A percentile compares a stretch with the other conserved stretches of the same genome.
Conservation (phyloP, 2,797 vertebrate genomes). For the Melanotaenia trifasciata region DNA sequence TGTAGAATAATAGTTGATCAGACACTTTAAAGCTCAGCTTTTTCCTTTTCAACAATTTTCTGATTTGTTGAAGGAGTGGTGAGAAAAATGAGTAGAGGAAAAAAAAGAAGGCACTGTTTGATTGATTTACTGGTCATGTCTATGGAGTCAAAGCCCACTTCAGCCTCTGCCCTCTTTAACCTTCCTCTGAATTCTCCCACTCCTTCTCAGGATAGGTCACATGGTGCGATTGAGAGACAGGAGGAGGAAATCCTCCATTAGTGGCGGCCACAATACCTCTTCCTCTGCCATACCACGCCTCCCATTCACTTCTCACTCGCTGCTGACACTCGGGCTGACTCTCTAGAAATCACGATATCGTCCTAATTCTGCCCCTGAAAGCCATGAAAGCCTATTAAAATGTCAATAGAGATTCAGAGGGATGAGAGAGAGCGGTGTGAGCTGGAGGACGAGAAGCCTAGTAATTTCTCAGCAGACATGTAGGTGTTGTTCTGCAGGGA, state of each 20-base stretch:
- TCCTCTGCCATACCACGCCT: slow-evolving; percentile 66
- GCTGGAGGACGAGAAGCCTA: background rate
- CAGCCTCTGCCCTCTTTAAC: slow-evolving; percentile 33
- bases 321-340: slow-evolving; percentile 36
- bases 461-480: slow-evolving; percentile 3
- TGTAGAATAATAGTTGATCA: background rate
- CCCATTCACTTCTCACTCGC: slow-evolving; percentile 67
- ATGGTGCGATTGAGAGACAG: slow-evolving; percentile 62
- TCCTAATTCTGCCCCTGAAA: slow-evolving; percentile 54
- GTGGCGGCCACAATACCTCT: slow-evolving; percentile 68
- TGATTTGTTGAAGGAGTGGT: slow-evolving; percentile 6
- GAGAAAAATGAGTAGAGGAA: slow-evolving; percentile 22
- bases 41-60: background rate
- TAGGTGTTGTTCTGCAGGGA: slow-evolving; percentile 49
- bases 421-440: slow-evolving; percentile 33
- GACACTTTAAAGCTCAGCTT: background rate
- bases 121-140: slow-evolving; percentile 52
- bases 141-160: slow-evolving; percentile 28
- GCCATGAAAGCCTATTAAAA: slow-evolving; percentile 67
- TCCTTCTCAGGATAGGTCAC: slow-evolving; percentile 55
- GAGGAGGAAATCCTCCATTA: slow-evolving; percentile 81
- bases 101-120: slow-evolving; percentile 24
- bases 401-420: slow-evolving; percentile 49
- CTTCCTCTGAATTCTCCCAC: slow-evolving; percentile 38
- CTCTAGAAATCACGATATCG: slow-evolving; percentile 55